Percentiles rank a stretch among this genome's conserved stretches.
These are phyloP conservation scores for Peromyscus aztecus DNA, from an alignment of 2,797 vertebrate genomes.

Conservation along the genomic window DNA sequence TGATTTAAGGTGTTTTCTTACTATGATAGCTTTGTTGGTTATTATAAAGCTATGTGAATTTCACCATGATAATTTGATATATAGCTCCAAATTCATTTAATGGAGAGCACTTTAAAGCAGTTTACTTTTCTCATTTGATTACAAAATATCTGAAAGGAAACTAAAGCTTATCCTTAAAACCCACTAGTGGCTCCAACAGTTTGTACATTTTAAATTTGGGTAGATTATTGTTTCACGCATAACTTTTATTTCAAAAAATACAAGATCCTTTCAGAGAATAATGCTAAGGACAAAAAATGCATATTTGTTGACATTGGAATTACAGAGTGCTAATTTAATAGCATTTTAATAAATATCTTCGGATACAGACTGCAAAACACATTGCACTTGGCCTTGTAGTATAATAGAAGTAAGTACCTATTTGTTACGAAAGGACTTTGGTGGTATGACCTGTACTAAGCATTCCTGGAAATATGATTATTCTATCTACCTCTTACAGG, in stretches of 20 bases:
- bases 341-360: conserved; percentile 65
- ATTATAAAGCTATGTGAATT: neutral
- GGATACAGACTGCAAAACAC: conserved; percentile 66
- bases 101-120: neutral
- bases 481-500: conserved; percentile 17
- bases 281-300: conserved; percentile 36
- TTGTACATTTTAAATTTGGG: conserved; percentile 47
- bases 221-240: conserved; percentile 50
- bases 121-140: conserved; percentile 36
- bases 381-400: conserved; percentile 36
- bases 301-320: conserved; percentile 48
- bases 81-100: neutral
- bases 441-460: conserved; percentile 41
- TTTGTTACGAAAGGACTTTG: conserved; percentile 64
- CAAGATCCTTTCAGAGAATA: conserved; percentile 59
- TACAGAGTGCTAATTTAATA: conserved; percentile 56
- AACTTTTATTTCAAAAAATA: conserved; percentile 67
- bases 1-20: neutral
- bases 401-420: conserved; percentile 61
- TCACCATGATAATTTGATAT: neutral
- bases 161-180: conserved; percentile 15
- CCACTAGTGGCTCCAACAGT: neutral
- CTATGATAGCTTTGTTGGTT: neutral
- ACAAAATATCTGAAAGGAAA: conserved; percentile 53
- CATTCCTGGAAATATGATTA: conserved; percentile 69